Conservation (phyloP, 1,140 invertebrate genomes). For the Aphelinus atriplicis region DNA sequence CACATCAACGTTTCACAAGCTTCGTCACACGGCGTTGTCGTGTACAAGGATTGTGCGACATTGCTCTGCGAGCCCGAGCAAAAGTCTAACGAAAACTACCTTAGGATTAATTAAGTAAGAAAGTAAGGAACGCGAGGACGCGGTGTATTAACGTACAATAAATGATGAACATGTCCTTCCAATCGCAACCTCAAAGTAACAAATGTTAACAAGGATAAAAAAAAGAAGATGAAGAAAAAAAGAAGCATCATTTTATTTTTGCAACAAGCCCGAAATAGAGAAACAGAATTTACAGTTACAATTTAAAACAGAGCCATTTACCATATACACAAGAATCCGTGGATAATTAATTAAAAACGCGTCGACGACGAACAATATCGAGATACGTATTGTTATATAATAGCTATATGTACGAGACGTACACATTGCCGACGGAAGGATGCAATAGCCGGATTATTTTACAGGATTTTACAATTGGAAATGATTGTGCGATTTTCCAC, state of each 20-base stretch:
- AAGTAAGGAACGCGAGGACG: conserved; percentile 34
- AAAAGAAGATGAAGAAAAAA: not conserved
- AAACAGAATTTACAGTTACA: conserved; percentile 36
- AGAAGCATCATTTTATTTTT: conserved; percentile 40
- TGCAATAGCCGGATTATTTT: not conserved
- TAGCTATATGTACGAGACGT: conserved; percentile 13
- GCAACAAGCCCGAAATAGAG: conserved; percentile 37
- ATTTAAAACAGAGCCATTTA: conserved; percentile 32
- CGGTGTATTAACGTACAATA: conserved; percentile 59
- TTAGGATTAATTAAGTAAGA: conserved; percentile 30
- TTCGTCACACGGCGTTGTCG: too few species aligned
- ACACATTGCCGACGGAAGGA: not conserved
- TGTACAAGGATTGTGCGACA: too few species aligned
- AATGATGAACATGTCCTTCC: conserved; percentile 62
- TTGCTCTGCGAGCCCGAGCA: too few species aligned
- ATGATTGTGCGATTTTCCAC: conserved; percentile 26
- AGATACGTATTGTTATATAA: conserved; percentile 31
- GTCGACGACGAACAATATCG: conserved; percentile 22
- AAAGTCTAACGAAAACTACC: conserved; percentile 11
- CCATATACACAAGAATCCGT: conserved; percentile 22
- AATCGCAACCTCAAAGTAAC: conserved; percentile 61
- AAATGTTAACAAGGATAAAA: conserved; percentile 53
- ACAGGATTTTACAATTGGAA: conserved; percentile 8
- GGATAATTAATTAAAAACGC: conserved; percentile 19
- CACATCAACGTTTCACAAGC: too few species aligned